Base-by-base conservation (phyloP, 2,113 vertebrate species). In the Anolis carolinensis region DNA sequence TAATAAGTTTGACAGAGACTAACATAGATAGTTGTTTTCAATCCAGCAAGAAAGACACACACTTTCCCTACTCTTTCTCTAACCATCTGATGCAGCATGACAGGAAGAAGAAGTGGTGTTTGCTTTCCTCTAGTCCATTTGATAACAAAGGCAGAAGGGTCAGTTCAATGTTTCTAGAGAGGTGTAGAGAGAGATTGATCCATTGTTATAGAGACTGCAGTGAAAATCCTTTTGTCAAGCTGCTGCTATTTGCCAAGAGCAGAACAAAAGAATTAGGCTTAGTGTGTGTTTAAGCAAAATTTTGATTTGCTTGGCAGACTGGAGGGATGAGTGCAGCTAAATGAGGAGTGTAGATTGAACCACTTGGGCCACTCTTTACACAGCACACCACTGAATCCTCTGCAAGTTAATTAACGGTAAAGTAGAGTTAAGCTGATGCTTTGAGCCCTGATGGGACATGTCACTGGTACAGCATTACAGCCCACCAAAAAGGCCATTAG, bases 101-200 rank as follows among this genome's bases (percentile, higher is more conserved):
- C 11, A 87, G 25, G 39, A 1, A 3, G 59, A 0, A 20, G 32
- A 36, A 13, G n/a, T n/a, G 13, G 44, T 30, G 87, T 4, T 34
- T 36, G n/a, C 36, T 86, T 86, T 89, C 85, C 32, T 20, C n/a
- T 84, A 84, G 39, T 84, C 39, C 14, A 23, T 39, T 55, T 70
- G 25, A 75, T 48, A 65, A 74, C 62, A 76, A 7, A 36, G 78
- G n/a, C 50, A 85, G 34, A 14, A 90, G 59, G 59, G 82, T 84
- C 44, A 80, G 70, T n/a, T 79, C 72, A 72, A 44, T 65, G 39
- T 27, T 83, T 74, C 44, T 52, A 52, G 1, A 65, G 21, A 88
- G 32, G 4, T 27, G 85, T 73, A 34, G 10, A 86, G n/a, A 9
- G 30, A 6, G 0, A 2, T 39, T 59, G 62, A 86, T 84, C 50